These are phyloP conservation scores for Adelges cooleyi DNA, from an alignment of 1,140 invertebrate genomes.

Conservation along the genomic window DNA sequence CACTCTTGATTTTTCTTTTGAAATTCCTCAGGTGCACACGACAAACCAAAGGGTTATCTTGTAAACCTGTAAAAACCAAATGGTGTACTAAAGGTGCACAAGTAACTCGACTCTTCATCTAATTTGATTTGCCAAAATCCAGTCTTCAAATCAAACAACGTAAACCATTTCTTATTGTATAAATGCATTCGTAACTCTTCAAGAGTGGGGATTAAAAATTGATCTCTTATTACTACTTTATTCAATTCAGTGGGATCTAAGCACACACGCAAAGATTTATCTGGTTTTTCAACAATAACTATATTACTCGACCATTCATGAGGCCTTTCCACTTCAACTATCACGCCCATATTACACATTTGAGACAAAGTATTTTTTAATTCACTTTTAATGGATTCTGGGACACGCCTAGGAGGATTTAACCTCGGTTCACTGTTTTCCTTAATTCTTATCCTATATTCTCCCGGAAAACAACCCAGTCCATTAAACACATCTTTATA, in stretches of 20 bases:
- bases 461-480: no score
- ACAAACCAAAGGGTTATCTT: constrained; percentile 34
- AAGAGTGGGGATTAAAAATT: neutral
- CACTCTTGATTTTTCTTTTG: constrained; percentile 32
- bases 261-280: constrained; percentile 32
- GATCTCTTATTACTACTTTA: neutral
- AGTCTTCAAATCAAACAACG: neutral
- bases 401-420: no score
- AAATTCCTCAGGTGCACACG: constrained; percentile 34
- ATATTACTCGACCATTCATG: constrained; percentile 37
- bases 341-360: no score
- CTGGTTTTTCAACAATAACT: constrained; percentile 36
- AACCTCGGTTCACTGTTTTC: no score
- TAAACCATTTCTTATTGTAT: constrained; percentile 4
- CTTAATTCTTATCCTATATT: no score
- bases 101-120: neutral
- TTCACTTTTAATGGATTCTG: no score
- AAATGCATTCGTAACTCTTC: neutral
- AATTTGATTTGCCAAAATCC: constrained; percentile 13
- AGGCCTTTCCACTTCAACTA: no score
- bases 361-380: no score
- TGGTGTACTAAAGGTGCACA: neutral
- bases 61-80: constrained; percentile 10
- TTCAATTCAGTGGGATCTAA: neutral
- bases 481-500: no score